A percentile compares a stretch with the other conserved stretches of the same genome.
Evolutionary conservation across 2,113 vertebrate genomes (phyloP).

Genomic region (Motacilla alba): DNA sequence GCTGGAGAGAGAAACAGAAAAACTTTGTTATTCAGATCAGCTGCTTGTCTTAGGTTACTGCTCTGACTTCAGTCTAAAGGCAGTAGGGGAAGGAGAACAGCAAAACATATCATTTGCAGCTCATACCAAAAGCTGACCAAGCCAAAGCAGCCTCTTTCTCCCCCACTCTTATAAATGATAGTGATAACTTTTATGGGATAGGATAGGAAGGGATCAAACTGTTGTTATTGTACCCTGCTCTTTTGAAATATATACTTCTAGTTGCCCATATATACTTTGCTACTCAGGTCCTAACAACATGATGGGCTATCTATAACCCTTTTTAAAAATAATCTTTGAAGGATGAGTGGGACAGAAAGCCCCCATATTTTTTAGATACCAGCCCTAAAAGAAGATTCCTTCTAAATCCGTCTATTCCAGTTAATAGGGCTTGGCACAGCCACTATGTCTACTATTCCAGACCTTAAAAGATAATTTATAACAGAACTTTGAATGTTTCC

Average conservation of each 20-base stretch:
- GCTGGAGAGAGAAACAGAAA: not conserved
- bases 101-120: not conserved
- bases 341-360: not conserved
- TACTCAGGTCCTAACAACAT: not conserved
- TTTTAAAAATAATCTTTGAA: not conserved
- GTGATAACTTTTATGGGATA: not conserved
- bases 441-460: not conserved
- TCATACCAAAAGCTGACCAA: not conserved
- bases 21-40: not conserved
- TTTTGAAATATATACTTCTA: not conserved
- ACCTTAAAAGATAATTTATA: conserved; percentile 52
- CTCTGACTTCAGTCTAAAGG: not conserved
- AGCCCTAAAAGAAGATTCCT: not conserved
- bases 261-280: not conserved
- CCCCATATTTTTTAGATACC: not conserved
- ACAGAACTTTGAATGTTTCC: conserved; percentile 49
- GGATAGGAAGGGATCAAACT: not conserved
- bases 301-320: not conserved
- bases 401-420: conserved; percentile 27
- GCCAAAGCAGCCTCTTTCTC: not conserved
- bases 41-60: not conserved
- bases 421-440: conserved; percentile 27
- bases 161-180: not conserved
- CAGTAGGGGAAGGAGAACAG: not conserved
- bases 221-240: not conserved